These are phyloP conservation scores for Oreohelix idahoensis DNA, from an alignment of 1,140 invertebrate species.

Conservation along the genomic window DNA sequence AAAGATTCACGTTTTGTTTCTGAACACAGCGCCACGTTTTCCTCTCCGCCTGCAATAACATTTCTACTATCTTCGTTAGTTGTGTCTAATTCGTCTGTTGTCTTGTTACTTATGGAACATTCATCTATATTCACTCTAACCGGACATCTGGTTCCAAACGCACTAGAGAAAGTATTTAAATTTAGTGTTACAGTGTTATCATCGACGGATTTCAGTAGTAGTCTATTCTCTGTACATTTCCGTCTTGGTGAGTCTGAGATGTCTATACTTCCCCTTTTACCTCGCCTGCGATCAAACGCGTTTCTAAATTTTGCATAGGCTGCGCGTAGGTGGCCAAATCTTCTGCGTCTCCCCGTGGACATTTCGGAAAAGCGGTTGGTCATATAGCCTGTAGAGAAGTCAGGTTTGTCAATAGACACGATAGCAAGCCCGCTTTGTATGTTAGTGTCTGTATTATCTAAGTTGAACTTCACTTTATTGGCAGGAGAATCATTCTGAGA, in stretches of 20 bases:
- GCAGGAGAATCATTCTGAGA: neutral
- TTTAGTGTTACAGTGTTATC: neutral
- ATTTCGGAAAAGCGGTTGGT: neutral
- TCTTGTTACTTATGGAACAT: neutral
- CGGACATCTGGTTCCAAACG: neutral
- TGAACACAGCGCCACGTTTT: neutral
- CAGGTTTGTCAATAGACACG: neutral
- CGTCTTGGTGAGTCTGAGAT: neutral
- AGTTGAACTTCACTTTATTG: neutral
- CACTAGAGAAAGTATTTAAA: neutral
- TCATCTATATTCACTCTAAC: neutral
- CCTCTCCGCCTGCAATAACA: neutral
- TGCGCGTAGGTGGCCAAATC: neutral
- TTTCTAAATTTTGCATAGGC: neutral
- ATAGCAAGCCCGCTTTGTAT: neutral
- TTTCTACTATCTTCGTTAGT: neutral
- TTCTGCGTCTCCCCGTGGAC: neutral
- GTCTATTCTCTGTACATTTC: neutral
- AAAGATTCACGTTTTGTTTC: neutral
- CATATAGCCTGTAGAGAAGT: neutral
- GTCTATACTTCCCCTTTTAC: neutral
- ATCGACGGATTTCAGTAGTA: neutral
- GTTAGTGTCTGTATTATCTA: neutral
- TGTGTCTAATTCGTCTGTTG: neutral
- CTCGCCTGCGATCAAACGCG: neutral